These are phyloP conservation scores for Coelopa frigida DNA, from an alignment of 1,140 invertebrate species.

Conservation along the genomic window DNA sequence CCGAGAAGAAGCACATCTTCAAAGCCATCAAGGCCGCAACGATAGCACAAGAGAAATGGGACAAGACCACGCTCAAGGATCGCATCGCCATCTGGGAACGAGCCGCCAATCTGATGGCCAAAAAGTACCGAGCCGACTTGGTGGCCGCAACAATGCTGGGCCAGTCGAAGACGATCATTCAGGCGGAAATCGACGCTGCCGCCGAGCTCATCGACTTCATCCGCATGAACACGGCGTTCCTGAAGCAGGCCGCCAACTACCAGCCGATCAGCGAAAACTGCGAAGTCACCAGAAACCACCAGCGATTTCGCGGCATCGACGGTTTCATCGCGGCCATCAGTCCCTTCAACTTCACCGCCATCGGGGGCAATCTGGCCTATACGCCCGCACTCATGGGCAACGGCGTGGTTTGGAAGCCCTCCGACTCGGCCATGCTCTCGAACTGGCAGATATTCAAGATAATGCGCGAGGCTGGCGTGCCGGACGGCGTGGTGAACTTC, in stretches of 20 bases:
- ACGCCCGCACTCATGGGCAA: constrained; percentile 98
- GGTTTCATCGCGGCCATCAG: constrained; percentile 96
- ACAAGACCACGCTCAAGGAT: constrained; percentile 67
- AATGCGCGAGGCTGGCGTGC: constrained; percentile 87
- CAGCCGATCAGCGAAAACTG: constrained; percentile 73
- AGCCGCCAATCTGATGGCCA: constrained; percentile 83
- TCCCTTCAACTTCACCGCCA: constrained; percentile 99
- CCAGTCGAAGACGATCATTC: constrained; percentile 88
- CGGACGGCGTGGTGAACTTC: constrained; percentile 94
- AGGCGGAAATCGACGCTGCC: constrained; percentile 96
- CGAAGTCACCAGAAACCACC: constrained; percentile 58
- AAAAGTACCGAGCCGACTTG: constrained; percentile 74
- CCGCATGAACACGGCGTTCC: constrained; percentile 84
- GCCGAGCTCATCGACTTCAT: constrained; percentile 95
- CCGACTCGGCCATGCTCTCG: constrained; percentile 91
- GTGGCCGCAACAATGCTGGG: constrained; percentile 97
- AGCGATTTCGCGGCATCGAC: constrained; percentile 83
- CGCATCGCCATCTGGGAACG: constrained; percentile 69
- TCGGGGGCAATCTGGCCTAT: constrained; percentile 91
- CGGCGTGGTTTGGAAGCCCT: constrained; percentile 95
- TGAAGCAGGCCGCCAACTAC: constrained; percentile 61
- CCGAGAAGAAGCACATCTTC: constrained; percentile 68
- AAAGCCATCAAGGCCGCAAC: constrained; percentile 74
- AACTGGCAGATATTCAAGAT: constrained; percentile 93
- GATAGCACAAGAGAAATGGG: constrained; percentile 75